A percentile compares a stretch with the other conserved stretches of the same genome.
Evolutionary conservation across 2,888 invertebrate species (phyloP).

Genomic region (Linyphia triangularis): DNA sequence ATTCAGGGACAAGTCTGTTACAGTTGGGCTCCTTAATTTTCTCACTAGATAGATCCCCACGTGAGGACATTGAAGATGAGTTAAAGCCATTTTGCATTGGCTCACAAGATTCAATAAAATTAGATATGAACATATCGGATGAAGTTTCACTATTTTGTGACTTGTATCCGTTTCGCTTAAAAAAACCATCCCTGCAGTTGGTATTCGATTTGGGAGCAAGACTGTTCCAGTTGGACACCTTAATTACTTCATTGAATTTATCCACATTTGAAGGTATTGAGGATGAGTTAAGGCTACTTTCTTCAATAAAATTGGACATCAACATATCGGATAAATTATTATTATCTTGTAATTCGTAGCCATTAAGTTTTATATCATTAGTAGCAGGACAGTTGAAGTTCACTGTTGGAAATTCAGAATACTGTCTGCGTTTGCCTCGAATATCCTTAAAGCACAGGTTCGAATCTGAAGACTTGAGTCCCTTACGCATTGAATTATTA

Average conservation of each 20-base stretch:
- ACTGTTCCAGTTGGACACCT: too few species aligned
- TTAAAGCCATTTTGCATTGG: not conserved
- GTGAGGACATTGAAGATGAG: too few species aligned
- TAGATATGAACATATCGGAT: too few species aligned
- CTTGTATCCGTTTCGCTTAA: too few species aligned
- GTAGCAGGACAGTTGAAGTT: not conserved
- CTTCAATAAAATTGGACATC: too few species aligned
- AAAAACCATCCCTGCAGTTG: too few species aligned
- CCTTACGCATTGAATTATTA: not conserved
- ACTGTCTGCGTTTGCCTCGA: not conserved
- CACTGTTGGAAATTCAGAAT: not conserved
- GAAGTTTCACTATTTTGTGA: too few species aligned
- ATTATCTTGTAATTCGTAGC: not conserved
- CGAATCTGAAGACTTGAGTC: not conserved
- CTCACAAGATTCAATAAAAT: not conserved
- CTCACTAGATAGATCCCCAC: not conserved
- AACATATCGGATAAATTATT: not conserved
- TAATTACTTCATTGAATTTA: too few species aligned
- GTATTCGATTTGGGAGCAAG: too few species aligned
- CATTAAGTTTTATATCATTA: too few species aligned
- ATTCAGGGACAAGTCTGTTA: not conserved
- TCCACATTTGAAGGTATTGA: too few species aligned
- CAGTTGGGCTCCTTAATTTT: not conserved
- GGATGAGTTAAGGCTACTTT: too few species aligned
- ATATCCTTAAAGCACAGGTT: not conserved